phyloP scores from a whole-genome alignment of 2,797 vertebrate species.

The Pygocentrus nattereri region DNA sequence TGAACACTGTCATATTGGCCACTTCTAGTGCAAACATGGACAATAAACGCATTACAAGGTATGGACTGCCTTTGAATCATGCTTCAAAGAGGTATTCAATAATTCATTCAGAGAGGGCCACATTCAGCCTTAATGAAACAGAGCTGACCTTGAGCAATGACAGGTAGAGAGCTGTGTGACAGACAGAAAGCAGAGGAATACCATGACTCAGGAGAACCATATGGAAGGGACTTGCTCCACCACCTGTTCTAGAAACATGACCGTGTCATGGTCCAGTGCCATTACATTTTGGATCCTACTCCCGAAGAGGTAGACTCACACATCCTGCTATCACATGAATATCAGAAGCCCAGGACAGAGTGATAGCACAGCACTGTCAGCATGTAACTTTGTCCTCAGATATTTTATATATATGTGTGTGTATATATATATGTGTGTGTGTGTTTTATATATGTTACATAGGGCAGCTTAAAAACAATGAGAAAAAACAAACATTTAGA shows the following conservation, averaged over 20 bases:
- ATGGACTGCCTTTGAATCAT: constrained; percentile 20
- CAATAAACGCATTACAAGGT: constrained; percentile 14
- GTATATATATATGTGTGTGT: too few species aligned
- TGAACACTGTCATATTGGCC: too few species aligned
- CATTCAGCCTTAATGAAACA: constrained; percentile 38
- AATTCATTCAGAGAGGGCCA: constrained; percentile 56
- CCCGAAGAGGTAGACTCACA: constrained; percentile 14
- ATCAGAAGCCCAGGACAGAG: neutral
- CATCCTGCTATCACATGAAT: constrained; percentile 8
- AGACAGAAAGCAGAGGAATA: constrained; percentile 66
- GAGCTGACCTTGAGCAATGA: constrained; percentile 58
- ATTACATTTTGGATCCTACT: constrained; percentile 39
- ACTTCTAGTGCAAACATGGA: neutral
- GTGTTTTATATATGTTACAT: too few species aligned
- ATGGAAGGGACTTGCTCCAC: constrained; percentile 40
- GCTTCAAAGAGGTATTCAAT: constrained; percentile 39
- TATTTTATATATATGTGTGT: too few species aligned
- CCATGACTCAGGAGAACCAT: constrained; percentile 28
- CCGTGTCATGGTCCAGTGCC: constrained; percentile 37
- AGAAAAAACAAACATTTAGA: too few species aligned
- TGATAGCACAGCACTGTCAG: neutral
- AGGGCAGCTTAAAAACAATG: too few species aligned
- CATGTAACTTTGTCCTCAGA: too few species aligned
- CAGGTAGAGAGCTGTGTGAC: constrained; percentile 32
- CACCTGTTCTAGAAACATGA: constrained; percentile 59